Percentiles rank a stretch among this genome's conserved stretches.
phyloP scores from a whole-genome alignment of 2,797 vertebrate species.

The Pseudochirops cupreus region DNA sequence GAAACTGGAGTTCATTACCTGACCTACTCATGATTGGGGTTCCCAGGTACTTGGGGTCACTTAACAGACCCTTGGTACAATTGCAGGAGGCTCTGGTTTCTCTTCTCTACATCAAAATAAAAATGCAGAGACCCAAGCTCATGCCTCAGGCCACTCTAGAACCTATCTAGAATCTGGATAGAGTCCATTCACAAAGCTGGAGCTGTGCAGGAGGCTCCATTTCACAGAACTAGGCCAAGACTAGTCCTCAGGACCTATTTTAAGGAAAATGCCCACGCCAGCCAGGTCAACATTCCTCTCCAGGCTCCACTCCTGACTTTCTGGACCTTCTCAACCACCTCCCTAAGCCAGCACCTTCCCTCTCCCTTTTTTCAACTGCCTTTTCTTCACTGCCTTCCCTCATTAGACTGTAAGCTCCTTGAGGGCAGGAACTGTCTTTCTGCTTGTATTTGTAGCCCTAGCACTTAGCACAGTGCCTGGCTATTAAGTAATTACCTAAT shows the following conservation, averaged over 20 bases:
- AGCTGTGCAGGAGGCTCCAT: background rate
- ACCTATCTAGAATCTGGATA: background rate
- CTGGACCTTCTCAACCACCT: background rate
- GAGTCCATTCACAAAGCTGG: background rate
- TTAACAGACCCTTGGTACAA: background rate
- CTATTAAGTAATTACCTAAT: background rate
- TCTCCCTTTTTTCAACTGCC: background rate
- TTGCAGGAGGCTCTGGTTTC: background rate
- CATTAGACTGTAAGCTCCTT: background rate
- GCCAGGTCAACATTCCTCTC: background rate
- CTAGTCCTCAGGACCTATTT: background rate
- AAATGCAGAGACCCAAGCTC: background rate
- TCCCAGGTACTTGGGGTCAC: background rate
- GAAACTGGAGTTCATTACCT: background rate
- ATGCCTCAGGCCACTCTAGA: background rate
- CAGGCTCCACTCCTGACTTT: background rate
- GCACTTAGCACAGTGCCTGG: background rate
- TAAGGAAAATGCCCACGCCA: background rate
- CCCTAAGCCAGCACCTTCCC: background rate
- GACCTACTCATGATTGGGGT: background rate
- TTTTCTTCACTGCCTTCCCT: background rate
- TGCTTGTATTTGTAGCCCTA: background rate
- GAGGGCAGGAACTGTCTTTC: background rate
- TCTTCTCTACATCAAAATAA: background rate
- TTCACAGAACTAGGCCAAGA: background rate